These are phyloP conservation scores for Myiotriccus ornatus DNA, from an alignment of 2,797 vertebrate genomes.

Conservation along the genomic window DNA sequence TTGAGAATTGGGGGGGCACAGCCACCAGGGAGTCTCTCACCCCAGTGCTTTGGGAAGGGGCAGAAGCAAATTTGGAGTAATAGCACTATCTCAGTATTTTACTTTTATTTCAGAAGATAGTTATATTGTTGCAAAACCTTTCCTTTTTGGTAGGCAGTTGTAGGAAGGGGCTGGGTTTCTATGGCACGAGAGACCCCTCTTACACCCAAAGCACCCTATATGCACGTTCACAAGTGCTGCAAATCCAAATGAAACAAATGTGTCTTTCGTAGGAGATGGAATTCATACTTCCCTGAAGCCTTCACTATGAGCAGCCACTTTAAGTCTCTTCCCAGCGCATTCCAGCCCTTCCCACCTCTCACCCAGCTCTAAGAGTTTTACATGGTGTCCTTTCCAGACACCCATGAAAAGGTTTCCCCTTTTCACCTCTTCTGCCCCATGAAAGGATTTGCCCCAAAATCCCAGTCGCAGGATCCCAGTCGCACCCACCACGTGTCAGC, in stretches of 20 bases:
- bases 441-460: background rate
- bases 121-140: background rate
- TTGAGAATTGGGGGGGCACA: background rate
- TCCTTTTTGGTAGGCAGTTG: background rate
- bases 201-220: background rate
- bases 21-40: background rate
- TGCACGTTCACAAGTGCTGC: background rate
- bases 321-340: background rate
- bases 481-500: background rate
- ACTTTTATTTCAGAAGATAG: background rate
- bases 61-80: background rate
- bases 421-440: background rate
- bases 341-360: background rate
- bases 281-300: background rate
- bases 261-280: background rate
- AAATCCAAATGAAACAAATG: background rate
- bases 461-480: background rate
- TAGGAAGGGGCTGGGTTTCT: background rate
- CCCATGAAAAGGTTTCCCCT: background rate
- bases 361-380: background rate
- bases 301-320: background rate
- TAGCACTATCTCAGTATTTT: background rate
- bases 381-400: slow-evolving; percentile 19
- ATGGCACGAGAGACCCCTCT: background rate
- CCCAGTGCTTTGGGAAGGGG: background rate